A percentile compares a stretch with the other conserved stretches of the same genome.
phyloP scores from a whole-genome alignment of 2,113 vertebrate genomes.

The Thryonomys swinderianus region DNA sequence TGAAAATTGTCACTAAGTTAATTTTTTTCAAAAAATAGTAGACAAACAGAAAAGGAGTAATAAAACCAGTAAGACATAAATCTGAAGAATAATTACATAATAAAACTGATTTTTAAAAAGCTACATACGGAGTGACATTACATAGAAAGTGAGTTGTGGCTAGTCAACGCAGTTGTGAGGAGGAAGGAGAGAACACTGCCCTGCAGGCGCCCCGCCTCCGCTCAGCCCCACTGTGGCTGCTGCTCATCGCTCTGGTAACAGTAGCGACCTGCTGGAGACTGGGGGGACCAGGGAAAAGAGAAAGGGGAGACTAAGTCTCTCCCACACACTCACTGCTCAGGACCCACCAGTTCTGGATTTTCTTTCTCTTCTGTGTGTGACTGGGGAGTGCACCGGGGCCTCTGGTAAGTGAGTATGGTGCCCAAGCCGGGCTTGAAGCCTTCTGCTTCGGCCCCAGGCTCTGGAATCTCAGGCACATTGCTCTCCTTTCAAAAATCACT shows the following conservation, averaged over 20 bases:
- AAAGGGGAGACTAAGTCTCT: neutral
- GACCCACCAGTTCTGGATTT: neutral
- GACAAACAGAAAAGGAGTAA: neutral
- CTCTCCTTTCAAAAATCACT: neutral
- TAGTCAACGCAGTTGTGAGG: neutral
- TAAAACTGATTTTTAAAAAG: slow-evolving; percentile 6
- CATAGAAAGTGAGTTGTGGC: neutral
- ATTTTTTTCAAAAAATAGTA: neutral
- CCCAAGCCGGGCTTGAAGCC: neutral
- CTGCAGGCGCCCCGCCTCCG: neutral
- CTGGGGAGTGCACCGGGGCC: neutral
- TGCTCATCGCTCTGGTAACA: neutral
- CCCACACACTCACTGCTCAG: neutral
- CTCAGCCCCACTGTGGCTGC: neutral
- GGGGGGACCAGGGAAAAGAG: neutral
- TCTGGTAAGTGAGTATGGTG: neutral
- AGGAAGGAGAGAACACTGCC: neutral
- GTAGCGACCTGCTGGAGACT: neutral
- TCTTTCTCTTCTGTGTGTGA: neutral
- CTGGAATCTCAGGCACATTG: neutral
- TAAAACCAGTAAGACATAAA: neutral
- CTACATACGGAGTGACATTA: neutral
- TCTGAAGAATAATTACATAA: slow-evolving; percentile 1
- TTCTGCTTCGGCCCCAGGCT: neutral
- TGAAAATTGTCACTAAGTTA: slow-evolving; percentile 55